Evolutionary conservation across 2,113 vertebrate genomes (phyloP).

Genomic region (Rana temporaria): DNA sequence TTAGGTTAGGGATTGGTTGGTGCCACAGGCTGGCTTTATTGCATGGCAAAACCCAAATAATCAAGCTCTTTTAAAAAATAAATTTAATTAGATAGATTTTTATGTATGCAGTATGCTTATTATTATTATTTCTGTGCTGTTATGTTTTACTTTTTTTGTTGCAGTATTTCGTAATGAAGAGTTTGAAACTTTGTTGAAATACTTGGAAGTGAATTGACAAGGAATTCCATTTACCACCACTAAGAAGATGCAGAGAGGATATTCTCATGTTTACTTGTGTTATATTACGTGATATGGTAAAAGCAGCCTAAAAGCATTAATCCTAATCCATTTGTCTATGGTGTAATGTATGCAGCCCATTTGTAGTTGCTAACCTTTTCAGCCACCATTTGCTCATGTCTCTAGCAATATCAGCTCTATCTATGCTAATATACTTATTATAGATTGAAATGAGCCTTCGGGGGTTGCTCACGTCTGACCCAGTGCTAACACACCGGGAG

Average conservation of each 20-base stretch:
- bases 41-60: too few relatives aligned
- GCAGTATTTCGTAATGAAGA: background rate
- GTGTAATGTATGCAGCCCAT: slow-evolving; percentile 7
- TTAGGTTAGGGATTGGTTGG: too few relatives aligned
- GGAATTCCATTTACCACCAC: background rate
- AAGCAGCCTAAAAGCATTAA: background rate
- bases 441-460: slow-evolving; percentile 20
- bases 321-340: background rate
- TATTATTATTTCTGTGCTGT: too few relatives aligned
- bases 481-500: background rate
- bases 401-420: background rate
- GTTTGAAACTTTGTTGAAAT: background rate
- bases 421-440: slow-evolving; percentile 37
- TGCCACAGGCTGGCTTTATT: too few relatives aligned
- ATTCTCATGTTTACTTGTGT: background rate
- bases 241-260: background rate
- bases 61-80: too few relatives aligned
- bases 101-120: too few relatives aligned
- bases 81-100: background rate
- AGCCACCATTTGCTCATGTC: slow-evolving; percentile 4
- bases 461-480: slow-evolving; percentile 13
- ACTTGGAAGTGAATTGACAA: background rate
- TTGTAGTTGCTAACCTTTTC: slow-evolving; percentile 22
- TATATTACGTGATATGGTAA: background rate
- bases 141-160: background rate